These are phyloP conservation scores for Zaprionus africanus DNA, from an alignment of 1,140 invertebrate species.

Conservation along the genomic window DNA sequence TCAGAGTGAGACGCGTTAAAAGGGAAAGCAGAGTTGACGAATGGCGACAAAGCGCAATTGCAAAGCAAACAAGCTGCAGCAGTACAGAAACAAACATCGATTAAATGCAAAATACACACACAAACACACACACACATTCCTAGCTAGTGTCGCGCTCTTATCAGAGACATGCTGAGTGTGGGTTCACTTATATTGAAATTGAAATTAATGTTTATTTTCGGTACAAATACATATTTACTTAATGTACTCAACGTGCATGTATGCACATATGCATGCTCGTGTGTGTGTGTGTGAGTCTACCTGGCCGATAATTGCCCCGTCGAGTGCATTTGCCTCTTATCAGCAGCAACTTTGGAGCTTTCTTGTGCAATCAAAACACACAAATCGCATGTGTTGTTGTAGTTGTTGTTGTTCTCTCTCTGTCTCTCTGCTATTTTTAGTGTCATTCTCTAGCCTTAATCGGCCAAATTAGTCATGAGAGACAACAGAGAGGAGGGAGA, in stretches of 20 bases:
- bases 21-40: slow-evolving; percentile 51
- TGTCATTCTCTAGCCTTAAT: slow-evolving; percentile 19
- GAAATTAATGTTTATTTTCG: slow-evolving; percentile 17
- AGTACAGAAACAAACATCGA: slow-evolving; percentile 13
- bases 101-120: slow-evolving; percentile 20
- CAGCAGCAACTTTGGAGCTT: slow-evolving; percentile 14
- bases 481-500: neutral
- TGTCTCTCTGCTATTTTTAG: neutral
- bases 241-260: neutral
- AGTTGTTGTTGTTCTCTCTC: neutral
- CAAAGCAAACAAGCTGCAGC: slow-evolving; percentile 40
- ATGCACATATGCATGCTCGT: slow-evolving; percentile 17
- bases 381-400: neutral
- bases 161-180: slow-evolving; percentile 1
- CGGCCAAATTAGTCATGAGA: slow-evolving; percentile 18
- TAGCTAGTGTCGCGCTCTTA: slow-evolving; percentile 9
- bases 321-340: slow-evolving; percentile 19
- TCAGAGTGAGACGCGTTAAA: slow-evolving; percentile 42
- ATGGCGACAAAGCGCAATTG: slow-evolving; percentile 2
- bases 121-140: neutral
- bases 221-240: neutral
- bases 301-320: slow-evolving; percentile 13
- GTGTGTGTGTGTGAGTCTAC: slow-evolving; percentile 15
- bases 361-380: slow-evolving; percentile 18
- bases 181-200: slow-evolving; percentile 8